Conservation (phyloP, 2,888 invertebrate species). For the Noctua comes region DNA sequence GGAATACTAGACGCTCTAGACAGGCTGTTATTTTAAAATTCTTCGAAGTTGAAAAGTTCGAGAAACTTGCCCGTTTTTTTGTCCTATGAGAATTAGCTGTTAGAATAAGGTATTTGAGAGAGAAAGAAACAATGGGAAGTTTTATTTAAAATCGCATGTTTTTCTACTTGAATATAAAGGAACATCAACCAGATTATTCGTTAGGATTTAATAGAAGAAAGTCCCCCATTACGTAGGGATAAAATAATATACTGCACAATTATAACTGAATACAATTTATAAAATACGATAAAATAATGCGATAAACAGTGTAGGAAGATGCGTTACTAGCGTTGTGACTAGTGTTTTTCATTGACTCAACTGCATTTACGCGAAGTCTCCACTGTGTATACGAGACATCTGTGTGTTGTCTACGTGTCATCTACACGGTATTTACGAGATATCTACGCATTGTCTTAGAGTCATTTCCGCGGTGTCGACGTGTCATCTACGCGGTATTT, state of each 20-base stretch:
- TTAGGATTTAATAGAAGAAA: no score
- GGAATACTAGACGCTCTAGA: not conserved
- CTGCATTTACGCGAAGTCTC: not conserved
- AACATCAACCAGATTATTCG: no score
- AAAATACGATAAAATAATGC: not conserved
- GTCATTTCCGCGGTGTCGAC: not conserved
- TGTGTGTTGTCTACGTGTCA: no score
- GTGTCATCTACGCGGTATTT: not conserved
- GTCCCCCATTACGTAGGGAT: no score
- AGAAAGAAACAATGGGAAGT: not conserved
- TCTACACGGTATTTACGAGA: not conserved
- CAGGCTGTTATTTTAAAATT: constrained; percentile 36
- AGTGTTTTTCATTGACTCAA: not conserved
- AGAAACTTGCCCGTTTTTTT: constrained; percentile 10
- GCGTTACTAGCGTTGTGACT: not conserved
- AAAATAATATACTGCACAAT: no score
- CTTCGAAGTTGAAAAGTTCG: constrained; percentile 35
- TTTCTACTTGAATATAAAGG: no score
- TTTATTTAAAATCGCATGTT: not conserved
- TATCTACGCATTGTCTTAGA: not conserved
- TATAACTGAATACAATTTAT: no score
- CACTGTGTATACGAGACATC: no score
- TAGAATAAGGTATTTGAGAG: not conserved
- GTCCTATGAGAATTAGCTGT: constrained; percentile 24
- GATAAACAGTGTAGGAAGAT: not conserved